Evolutionary conservation across 1,140 invertebrate species (phyloP).

Genomic region (Formica exsecta): DNA sequence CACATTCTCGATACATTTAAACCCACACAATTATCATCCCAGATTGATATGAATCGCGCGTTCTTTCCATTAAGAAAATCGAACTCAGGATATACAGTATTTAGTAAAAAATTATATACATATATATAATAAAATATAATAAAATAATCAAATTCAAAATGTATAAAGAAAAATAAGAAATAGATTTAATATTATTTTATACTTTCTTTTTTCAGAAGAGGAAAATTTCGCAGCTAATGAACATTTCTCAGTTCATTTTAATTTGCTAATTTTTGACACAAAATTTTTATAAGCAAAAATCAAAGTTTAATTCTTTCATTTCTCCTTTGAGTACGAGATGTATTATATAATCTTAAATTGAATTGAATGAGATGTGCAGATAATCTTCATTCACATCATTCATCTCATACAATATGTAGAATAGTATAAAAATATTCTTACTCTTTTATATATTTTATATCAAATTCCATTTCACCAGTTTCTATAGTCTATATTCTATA

Average conservation of each 20-base stretch:
- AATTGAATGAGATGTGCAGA: neutral
- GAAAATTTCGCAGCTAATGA: neutral
- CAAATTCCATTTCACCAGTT: neutral
- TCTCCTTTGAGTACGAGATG: neutral
- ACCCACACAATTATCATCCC: neutral
- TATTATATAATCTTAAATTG: neutral
- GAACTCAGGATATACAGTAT: neutral
- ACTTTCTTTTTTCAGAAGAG: neutral
- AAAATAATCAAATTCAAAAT: neutral
- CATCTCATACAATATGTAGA: neutral
- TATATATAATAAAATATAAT: neutral
- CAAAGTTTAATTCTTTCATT: neutral
- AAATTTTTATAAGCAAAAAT: too few relatives aligned
- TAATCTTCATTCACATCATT: neutral
- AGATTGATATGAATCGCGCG: neutral
- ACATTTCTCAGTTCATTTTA: neutral
- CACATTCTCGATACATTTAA: neutral
- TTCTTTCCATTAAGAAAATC: neutral
- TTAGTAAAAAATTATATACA: too few relatives aligned
- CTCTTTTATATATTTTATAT: neutral
- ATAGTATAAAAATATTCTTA: slow-evolving; percentile 4
- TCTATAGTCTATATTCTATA: neutral
- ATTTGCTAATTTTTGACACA: neutral
- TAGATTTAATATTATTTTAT: neutral
- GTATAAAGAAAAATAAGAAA: neutral